Base-by-base conservation (phyloP, 2,113 vertebrate genomes). In the Delphinus delphis region DNA sequence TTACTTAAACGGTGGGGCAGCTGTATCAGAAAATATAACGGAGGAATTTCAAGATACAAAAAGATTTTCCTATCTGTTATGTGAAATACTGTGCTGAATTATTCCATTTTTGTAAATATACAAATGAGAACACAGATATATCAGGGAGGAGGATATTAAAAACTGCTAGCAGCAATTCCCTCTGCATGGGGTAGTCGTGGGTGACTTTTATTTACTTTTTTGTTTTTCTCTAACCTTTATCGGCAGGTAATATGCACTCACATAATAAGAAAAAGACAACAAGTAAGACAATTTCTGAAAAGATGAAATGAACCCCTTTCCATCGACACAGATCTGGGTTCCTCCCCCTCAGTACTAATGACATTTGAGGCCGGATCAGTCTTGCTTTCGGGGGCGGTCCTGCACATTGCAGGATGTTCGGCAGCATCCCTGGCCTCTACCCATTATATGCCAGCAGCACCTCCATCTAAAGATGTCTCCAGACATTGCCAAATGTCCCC, bases 141-240 rank as follows among this genome's bases (percentile, higher is more conserved):
- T n/a, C 18, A 47, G 53, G 9, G 68, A 68, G 4, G 11, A 70
- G 77, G 85, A n/a, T 53, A 82, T 31, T 28, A 31, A 88, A 77
- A 77, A 53, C 21, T 5, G 62, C 81, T 13, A 41, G 50, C 26
- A 44, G n/a, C 23, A 50, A 55, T 70, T 55, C 25, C 60, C n/a
- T 44, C 70, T 31, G 36, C 17, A 2, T 14, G 79, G 63, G 21
- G 50, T 20, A 11, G n/a, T 36, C 1, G 2, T 79, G 53, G 79
- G 62, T 17, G 38, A 93, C n/a, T 79, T 70, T 53, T 33, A 41
- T 79, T 62, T 44, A 71, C 53, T 55, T 15, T 10, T 13, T 25
- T 63, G n/a, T 84, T 63, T 79, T 71, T 20, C 86, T 80, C 67
- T 70, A 10, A 31, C 47, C 63, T 95, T 77, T 12, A 73, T 28